Base-by-base conservation (phyloP, 1,140 invertebrate species). In the Solenopsis fugax region DNA sequence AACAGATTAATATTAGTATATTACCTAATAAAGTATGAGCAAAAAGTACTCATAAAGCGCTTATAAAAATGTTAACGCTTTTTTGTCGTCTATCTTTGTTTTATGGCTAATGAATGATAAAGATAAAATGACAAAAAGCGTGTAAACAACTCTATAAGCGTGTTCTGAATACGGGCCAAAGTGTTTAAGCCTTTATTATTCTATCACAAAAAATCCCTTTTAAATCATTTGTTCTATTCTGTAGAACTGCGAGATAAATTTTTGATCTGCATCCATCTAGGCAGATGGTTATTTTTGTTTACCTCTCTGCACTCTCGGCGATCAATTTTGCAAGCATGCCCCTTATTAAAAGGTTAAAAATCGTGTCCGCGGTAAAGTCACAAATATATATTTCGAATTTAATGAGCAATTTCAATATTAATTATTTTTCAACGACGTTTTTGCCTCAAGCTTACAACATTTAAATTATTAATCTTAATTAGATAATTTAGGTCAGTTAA, bases 241-340 rank as follows among this genome's bases (percentile, higher is more conserved):
- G 13, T 37, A 5, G 37, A 75, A 77, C 10, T 48, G 18, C 16
- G 41, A 41, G 4, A 41, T 3, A 24, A 34, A 64, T 48, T 48
- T 77, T 77, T 18, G 34, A 50, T 24, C 41, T 41, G 41, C 41
- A 41, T 41, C 4, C 0, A 12, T 29, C 10, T 58, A n/a, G 34
- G 16, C 16, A 24, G 41, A 76, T 21, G 34, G 18, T 16, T 78
- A 54, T 80, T 80, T 78, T 54, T 24, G 62, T 41, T 54, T 18
- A 21, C 9, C 41, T n/a, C 24, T 18, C 29, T 41, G 29, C 29
- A 41, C 21, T 13, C n/a, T 13, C 29, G 21, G 3, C 24, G 24
- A 24, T 64, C 24, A 24, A 45, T 62, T 62, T 77, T 18, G 45
- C 21, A 41, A 45, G n/a, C 4, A 45, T 21, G 7, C 6, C 10